phyloP scores from a whole-genome alignment of 2,797 vertebrate genomes.

The Acestrorhynchus altus region DNA sequence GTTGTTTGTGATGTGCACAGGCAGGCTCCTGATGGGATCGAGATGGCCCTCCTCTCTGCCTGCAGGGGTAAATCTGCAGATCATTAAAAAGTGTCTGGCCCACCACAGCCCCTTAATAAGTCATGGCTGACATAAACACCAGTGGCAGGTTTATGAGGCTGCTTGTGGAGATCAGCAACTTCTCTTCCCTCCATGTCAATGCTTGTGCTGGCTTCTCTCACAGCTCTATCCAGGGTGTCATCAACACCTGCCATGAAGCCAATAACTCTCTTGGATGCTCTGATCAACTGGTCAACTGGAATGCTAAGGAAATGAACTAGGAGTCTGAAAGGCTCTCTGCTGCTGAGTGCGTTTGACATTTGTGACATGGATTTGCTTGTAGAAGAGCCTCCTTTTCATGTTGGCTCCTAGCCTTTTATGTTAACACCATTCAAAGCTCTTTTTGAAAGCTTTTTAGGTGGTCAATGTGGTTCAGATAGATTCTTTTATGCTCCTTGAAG shows the following conservation, averaged over 20 bases:
- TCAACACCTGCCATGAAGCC: constrained; percentile 35
- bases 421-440: not conserved
- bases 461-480: not conserved
- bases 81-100: constrained; percentile 50
- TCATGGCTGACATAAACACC: constrained; percentile 63
- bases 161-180: constrained; percentile 62
- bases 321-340: not conserved
- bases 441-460: not conserved
- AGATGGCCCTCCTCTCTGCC: constrained; percentile 44
- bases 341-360: constrained; percentile 5
- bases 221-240: constrained; percentile 62
- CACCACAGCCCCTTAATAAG: constrained; percentile 57
- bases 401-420: constrained; percentile 2
- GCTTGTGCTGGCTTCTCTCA: constrained; percentile 26
- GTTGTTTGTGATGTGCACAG: constrained; percentile 38
- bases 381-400: constrained; percentile 21
- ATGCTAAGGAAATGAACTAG: constrained; percentile 21
- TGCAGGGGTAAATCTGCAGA: constrained; percentile 44
- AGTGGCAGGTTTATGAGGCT: constrained; percentile 65
- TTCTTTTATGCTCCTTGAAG: too few relatives aligned
- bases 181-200: constrained; percentile 43
- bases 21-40: constrained; percentile 36
- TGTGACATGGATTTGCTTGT: not conserved
- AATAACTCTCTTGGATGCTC: constrained; percentile 32
- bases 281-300: constrained; percentile 25